Conservation (phyloP, 2,113 vertebrate species). For the Ascaphus truei region DNA sequence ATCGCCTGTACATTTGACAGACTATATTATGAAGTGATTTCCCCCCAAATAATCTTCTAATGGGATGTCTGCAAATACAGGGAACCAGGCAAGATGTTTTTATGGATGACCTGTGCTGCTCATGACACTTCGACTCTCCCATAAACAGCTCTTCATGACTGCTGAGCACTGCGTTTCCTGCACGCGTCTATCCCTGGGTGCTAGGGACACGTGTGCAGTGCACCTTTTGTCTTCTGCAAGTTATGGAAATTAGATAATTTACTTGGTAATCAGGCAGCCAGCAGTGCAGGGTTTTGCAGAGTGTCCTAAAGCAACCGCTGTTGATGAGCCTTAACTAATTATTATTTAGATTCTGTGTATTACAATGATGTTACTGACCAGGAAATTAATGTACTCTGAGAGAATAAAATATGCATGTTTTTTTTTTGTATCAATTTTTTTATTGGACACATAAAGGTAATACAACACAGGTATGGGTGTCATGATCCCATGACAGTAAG, state of each 20-base stretch:
- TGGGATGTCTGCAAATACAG: not conserved
- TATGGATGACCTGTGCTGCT: not conserved
- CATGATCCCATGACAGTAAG: no score
- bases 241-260: not conserved
- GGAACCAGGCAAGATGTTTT: slow-evolving; percentile 7
- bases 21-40: not conserved
- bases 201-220: not conserved
- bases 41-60: not conserved
- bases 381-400: no score
- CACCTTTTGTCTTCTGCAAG: not conserved
- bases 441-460: no score
- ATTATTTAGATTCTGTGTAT: not conserved
- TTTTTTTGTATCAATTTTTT: no score
- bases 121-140: not conserved
- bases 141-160: slow-evolving; percentile 1
- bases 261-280: not conserved
- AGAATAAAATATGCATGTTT: no score
- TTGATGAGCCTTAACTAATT: slow-evolving; percentile 10
- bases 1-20: not conserved
- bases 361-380: not conserved
- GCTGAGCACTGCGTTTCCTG: slow-evolving; percentile 1
- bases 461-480: no score
- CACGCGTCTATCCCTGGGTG: not conserved
- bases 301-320: not conserved
- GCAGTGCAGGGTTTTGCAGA: not conserved